Percentiles rank a stretch among this genome's conserved stretches.
Evolutionary conservation across 2,113 vertebrate species (phyloP).

Genomic region (Camelus dromedarius): DNA sequence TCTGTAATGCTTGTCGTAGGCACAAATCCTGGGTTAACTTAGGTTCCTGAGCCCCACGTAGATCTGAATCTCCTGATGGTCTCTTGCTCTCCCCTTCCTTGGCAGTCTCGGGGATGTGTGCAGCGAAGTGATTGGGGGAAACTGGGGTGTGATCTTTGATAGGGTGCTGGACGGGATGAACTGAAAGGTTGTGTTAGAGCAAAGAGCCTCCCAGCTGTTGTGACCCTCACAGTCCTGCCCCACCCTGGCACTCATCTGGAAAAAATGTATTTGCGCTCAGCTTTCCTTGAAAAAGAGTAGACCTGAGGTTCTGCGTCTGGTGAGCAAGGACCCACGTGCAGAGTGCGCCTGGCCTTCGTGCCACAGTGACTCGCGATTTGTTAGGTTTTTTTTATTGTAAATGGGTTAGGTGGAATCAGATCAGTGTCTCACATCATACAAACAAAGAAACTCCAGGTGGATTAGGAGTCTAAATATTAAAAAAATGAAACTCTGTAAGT

Average conservation of each 20-base stretch:
- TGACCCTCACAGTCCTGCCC: neutral
- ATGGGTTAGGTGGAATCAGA: neutral
- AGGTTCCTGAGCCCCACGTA: neutral
- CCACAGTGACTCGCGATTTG: neutral
- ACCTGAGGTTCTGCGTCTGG: neutral
- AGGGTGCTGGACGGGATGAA: neutral
- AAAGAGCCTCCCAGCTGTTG: neutral
- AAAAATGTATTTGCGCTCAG: neutral
- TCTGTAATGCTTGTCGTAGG: neutral
- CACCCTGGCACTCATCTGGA: neutral
- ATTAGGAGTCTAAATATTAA: neutral
- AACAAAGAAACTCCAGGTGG: neutral
- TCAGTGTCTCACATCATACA: neutral
- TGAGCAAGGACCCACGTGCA: neutral
- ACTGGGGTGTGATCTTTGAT: neutral
- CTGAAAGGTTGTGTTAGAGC: neutral
- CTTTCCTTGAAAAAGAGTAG: neutral
- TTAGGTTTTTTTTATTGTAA: too few species aligned
- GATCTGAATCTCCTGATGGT: neutral
- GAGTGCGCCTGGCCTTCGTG: neutral
- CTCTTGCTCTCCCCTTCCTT: neutral
- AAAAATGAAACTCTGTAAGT: neutral
- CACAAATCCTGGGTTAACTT: neutral
- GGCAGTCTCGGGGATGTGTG: neutral
- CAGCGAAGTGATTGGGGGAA: neutral